A percentile compares a stretch with the other conserved stretches of the same genome.
Conservation (phyloP, 2,113 vertebrate species). For the Catharus fuscescens region DNA sequence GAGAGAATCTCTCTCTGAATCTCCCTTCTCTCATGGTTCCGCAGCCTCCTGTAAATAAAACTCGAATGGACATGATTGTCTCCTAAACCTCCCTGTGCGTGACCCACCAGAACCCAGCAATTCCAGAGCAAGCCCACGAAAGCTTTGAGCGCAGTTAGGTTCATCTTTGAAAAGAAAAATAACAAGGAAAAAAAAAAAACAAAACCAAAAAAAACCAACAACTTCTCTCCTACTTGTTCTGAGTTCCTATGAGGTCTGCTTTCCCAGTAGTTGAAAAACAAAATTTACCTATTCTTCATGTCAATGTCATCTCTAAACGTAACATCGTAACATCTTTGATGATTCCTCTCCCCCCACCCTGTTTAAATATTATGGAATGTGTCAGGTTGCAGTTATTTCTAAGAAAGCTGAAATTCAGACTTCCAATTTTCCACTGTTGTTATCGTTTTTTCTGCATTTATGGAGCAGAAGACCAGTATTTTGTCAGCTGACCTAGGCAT, state of each 20-base stretch:
- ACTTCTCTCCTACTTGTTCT: slow-evolving; percentile 55
- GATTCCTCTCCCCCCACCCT: slow-evolving; percentile 71
- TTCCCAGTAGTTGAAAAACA: slow-evolving; percentile 71
- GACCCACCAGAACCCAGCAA: slow-evolving; percentile 86
- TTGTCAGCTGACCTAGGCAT: slow-evolving; percentile 81
- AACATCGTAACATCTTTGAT: slow-evolving; percentile 74
- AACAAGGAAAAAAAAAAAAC: slow-evolving; percentile 44
- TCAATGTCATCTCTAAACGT: slow-evolving; percentile 76
- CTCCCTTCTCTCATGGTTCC: slow-evolving; percentile 96
- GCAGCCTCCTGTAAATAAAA: slow-evolving; percentile 97
- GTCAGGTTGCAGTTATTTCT: slow-evolving; percentile 76
- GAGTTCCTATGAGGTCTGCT: slow-evolving; percentile 69
- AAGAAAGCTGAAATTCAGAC: slow-evolving; percentile 78
- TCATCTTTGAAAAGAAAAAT: slow-evolving; percentile 82
- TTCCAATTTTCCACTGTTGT: slow-evolving; percentile 81
- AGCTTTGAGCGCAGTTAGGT: slow-evolving; percentile 79
- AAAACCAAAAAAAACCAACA: slow-evolving; percentile 33
- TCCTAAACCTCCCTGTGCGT: slow-evolving; percentile 85
- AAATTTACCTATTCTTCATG: slow-evolving; percentile 82
- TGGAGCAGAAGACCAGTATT: slow-evolving; percentile 75
- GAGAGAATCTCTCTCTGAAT: slow-evolving; percentile 99
- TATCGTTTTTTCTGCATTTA: slow-evolving; percentile 76
- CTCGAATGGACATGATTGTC: slow-evolving; percentile 99
- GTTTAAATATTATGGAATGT: slow-evolving; percentile 75
- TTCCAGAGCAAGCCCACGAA: slow-evolving; percentile 88